Evolutionary conservation across 2,888 invertebrate genomes (phyloP), one percentile per base, ranked within the genome.

Genomic region (Gandaritis pyraliata): DNA sequence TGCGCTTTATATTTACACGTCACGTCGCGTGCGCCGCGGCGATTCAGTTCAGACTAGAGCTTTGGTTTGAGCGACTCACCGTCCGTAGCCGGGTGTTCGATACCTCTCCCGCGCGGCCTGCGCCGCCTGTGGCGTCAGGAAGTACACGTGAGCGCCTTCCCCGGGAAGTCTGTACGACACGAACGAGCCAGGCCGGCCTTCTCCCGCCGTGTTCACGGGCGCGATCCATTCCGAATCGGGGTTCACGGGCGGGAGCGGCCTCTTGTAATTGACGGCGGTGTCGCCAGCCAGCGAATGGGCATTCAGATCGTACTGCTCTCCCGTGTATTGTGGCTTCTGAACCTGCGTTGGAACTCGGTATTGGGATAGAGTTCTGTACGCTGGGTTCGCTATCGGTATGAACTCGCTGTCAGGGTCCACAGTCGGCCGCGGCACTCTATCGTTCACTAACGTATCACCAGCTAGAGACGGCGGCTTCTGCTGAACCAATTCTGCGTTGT

Each of bases 81-180:
- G 88, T 76, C 90, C 89, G 83, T 88, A 89, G 67, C 85, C 88
- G 72, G 85, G 85, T 68, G 85, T 57, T 59, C 91, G 76, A 80
- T 88, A 89, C 71, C 89, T 76, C 59, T 88, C 85, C 46, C 87
- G 75, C 61, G 81, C 72, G 56, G 78, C 78, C 59, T 83, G 83
- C 39, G 83, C 82, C 18, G 94, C 93, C 74, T 95, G 95, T 2
- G 96, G 96, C 59, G 96, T 96, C 62, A 96, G 86, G 89, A 96
- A 96, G 81, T 96, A 96, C 75, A 96, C 95, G 84, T 96, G 96
- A 0, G 96, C 96, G 10, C 95, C 95, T 72, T 95, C 95, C 0
- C 96, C 96, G 0, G 96, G 96, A 61, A 96, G 86, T 72, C 94
- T 89, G 82, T 96, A 96, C 10, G 96, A 95, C 69, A 96, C 95